Conservation (phyloP, 2,113 vertebrate species). For the Sinocyclocheilus rhinocerous region DNA sequence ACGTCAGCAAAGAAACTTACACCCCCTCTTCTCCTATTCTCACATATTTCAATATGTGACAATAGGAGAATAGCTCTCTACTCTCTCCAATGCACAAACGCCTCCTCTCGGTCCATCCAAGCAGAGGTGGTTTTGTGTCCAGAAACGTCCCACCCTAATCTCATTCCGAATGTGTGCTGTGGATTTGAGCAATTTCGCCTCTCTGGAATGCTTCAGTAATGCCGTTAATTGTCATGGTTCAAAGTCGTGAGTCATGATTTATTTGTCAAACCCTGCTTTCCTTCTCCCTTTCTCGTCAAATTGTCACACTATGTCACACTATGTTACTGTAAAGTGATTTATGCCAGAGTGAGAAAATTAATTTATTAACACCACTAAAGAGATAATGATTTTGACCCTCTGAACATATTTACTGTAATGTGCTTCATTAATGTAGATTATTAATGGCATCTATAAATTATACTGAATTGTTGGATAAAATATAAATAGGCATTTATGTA, state of each 20-base stretch:
- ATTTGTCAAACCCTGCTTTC: slow-evolving; percentile 2
- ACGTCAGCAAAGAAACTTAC: slow-evolving; percentile 12
- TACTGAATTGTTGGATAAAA: background rate
- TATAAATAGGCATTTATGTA: background rate
- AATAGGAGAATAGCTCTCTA: slow-evolving; percentile 18
- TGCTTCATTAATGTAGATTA: background rate
- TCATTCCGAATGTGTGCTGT: slow-evolving; percentile 4
- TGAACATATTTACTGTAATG: background rate
- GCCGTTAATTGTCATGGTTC: slow-evolving; percentile 26
- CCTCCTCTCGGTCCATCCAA: slow-evolving; percentile 16
- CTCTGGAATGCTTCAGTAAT: background rate
- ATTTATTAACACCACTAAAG: background rate
- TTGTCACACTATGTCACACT: background rate
- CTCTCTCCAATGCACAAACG: background rate
- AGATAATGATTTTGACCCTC: background rate
- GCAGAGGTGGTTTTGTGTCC: slow-evolving; percentile 1
- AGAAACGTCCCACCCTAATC: slow-evolving; percentile 9
- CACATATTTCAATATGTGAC: background rate
- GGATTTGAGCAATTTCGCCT: slow-evolving; percentile 36
- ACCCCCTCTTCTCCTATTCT: slow-evolving; percentile 18
- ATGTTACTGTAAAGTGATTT: background rate
- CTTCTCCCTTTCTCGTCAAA: background rate
- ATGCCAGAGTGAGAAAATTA: background rate
- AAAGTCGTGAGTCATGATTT: slow-evolving; percentile 15
- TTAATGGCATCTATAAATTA: background rate